Conservation (phyloP, 2,113 vertebrate genomes). For the Triplophysa siluroides region DNA sequence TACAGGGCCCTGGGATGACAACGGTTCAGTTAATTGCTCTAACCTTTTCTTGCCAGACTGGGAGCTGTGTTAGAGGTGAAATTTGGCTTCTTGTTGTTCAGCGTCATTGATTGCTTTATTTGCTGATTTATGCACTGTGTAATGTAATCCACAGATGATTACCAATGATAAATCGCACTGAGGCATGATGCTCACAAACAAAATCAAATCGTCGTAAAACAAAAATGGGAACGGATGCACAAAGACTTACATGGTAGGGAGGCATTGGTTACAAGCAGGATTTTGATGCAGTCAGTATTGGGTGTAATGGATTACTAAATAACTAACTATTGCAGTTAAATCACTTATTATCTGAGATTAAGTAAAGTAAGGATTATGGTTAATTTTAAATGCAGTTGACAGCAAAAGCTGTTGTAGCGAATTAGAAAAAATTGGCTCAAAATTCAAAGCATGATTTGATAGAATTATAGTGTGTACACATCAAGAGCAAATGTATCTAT, state of each 20-base stretch:
- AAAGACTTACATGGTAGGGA: neutral
- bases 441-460: too few relatives aligned
- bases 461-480: too few relatives aligned
- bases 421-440: too few relatives aligned
- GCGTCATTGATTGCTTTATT: slow-evolving; percentile 45
- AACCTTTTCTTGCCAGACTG: slow-evolving; percentile 17
- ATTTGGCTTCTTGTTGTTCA: slow-evolving; percentile 34
- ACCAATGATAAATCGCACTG: slow-evolving; percentile 12
- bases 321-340: too few relatives aligned
- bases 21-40: slow-evolving; percentile 22
- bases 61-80: slow-evolving; percentile 40
- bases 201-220: slow-evolving; percentile 15
- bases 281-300: too few relatives aligned
- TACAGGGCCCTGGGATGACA: neutral
- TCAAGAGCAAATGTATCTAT: too few relatives aligned
- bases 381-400: too few relatives aligned
- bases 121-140: slow-evolving; percentile 38
- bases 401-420: too few relatives aligned
- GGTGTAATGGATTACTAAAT: too few relatives aligned
- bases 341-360: too few relatives aligned
- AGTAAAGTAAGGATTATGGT: too few relatives aligned
- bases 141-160: slow-evolving; percentile 37
- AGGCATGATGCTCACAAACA: slow-evolving; percentile 32
- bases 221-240: neutral
- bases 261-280: too few relatives aligned